Conservation (phyloP, 2,888 invertebrate genomes). For the Adelognathus sp. region DNA sequence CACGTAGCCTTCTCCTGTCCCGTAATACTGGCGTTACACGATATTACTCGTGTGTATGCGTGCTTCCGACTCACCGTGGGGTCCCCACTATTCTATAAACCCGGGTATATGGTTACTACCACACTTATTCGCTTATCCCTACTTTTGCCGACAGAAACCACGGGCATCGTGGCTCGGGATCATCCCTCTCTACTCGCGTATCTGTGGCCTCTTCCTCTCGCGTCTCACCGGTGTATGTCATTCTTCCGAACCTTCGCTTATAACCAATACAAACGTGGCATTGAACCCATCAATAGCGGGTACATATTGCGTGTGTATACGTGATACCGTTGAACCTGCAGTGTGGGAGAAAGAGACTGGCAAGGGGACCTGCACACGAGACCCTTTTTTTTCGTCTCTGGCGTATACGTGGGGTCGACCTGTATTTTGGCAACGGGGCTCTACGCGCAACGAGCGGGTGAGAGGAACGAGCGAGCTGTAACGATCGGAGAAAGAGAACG, state of each 20-base stretch:
- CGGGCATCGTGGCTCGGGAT: conserved; percentile 45
- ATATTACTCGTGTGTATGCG: neutral
- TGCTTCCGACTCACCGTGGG: conserved; percentile 16
- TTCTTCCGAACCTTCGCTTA: conserved; percentile 46
- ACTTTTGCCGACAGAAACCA: conserved; percentile 31
- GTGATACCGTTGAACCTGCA: neutral
- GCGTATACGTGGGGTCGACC: conserved; percentile 43
- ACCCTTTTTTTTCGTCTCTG: conserved; percentile 49
- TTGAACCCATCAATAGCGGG: neutral
- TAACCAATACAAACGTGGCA: neutral
- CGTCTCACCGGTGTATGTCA: conserved; percentile 31
- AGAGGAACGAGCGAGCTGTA: conserved; percentile 7
- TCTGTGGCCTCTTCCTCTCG: conserved; percentile 52
- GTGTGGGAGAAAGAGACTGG: conserved; percentile 15
- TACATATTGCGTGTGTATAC: neutral
- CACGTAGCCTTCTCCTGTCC: conserved; percentile 23
- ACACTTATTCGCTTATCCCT: conserved; percentile 50
- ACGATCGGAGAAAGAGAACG: conserved; percentile 1
- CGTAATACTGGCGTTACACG: conserved; percentile 38
- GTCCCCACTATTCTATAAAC: conserved; percentile 9
- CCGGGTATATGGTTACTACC: conserved; percentile 31
- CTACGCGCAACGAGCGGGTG: neutral
- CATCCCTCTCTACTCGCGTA: conserved; percentile 49
- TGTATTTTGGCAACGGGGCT: conserved; percentile 66
- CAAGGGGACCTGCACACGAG: conserved; percentile 8